Evolutionary conservation across 2,888 invertebrate genomes (phyloP), one percentile per base, ranked within the genome.

Genomic region (Orthosia gothica): DNA sequence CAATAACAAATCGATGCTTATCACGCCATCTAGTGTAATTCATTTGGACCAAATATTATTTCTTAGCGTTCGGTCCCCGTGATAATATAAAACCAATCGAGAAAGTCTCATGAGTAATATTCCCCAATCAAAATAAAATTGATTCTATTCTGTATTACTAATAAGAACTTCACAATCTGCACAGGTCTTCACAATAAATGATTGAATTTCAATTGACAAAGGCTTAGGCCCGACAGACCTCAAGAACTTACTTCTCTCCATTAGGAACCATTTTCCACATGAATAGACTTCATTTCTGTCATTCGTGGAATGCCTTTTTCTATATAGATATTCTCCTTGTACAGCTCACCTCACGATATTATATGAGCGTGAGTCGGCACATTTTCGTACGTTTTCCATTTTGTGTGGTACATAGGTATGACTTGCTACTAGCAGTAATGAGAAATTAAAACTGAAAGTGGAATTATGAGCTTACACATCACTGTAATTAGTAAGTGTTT

Each of bases 331-430:
- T 45, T 40, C 57, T 16, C 18, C 20, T 59, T 47, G 20, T 20
- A 20, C n/a, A 23, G 45, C 3, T 32, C 50, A 54, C 26, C 26
- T 64, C 63, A 64, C 55, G 40, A 49, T 73, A 80, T 68, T 55
- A 47, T 20, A 32, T n/a, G 26, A 50, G 55, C 32, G 23, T 74
- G 79, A 68, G 16, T 16, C 18, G 0, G 74, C 80, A 80, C 74
- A 69, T 79, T 73, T 26, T 57, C 61, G 4, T 66, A 26, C 32
- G 26, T 54, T n/a, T 54, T 72, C 20, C 40, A 58, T 67, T n/a
- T 47, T 55, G 16, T n/a, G 13, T 2, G 58, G 2, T 23, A 23
- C 15, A 20, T 32, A 26, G 3, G 23, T 55, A 67, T 54, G 66
- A 45, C 62, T 76, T 54, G 68, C 58, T 47, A 12, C 9, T 40